Base-by-base conservation (phyloP, 2,113 vertebrate species). In the Paralichthys olivaceus region DNA sequence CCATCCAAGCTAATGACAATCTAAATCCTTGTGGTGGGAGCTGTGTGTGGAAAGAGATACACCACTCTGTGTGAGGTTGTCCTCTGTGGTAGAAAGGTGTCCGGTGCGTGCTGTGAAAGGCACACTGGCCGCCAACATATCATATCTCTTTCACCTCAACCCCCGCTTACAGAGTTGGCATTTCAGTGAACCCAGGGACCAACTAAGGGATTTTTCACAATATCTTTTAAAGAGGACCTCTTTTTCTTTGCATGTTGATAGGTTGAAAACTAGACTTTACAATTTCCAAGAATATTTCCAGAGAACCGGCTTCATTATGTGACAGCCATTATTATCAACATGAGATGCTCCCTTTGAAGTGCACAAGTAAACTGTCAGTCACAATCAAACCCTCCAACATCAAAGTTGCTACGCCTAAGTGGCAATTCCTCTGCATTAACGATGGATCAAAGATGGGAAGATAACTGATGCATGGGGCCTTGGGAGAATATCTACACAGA, bases 371-470 rank as follows among this genome's bases (percentile, higher is more conserved):
- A 81, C 64, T 57, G 84, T 88, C 85, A 83, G 40, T 90, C 67
- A 64, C 74, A 72, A 79, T 84, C 71, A 55, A 70, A 45, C 58
- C 81, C 72, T 83, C 43, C 26, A 63, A 87, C 90, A 81, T 92
- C 84, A 92, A 89, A 88, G 87, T 66, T 34, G 64, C 78, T 85
- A 60, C 77, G 75, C 77, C 67, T 82, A 80, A 60, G 58, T 65
- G 49, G 69, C 66, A 73, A 82, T 80, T 88, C 66, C 69, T 87
- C 61, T 3, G 47, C 20, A 76, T 89, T 69, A 87, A 92, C 84
- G 87, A 85, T 88, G 74, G 77, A 92, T 90, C 90, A 90, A 89
- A 88, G 86, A 69, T 78, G 13, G 69, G 73, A 64, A 72, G 76
- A 78, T 58, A 86, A 77, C 47, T 75, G 80, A 85, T 80, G 72